A percentile compares a stretch with the other conserved stretches of the same genome.
Conservation (phyloP, 2,888 invertebrate genomes). For the Formica aserva region DNA sequence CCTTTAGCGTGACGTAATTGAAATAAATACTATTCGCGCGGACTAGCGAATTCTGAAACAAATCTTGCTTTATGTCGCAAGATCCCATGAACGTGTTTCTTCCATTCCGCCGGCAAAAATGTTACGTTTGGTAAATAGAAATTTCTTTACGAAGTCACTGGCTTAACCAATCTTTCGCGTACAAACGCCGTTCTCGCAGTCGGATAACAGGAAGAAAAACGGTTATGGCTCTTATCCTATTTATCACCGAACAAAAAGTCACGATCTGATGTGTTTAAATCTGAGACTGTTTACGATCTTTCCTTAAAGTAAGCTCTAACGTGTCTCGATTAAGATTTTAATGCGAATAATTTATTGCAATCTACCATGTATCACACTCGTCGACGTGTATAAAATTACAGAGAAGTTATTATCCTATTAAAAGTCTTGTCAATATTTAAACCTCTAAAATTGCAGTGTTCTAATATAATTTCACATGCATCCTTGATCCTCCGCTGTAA, state of each 20-base stretch:
- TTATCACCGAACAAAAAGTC: neutral
- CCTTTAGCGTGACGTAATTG: slow-evolving; percentile 38
- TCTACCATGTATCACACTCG: neutral
- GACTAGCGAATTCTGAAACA: slow-evolving; percentile 35
- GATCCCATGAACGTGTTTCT: slow-evolving; percentile 1
- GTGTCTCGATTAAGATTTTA: slow-evolving; percentile 8
- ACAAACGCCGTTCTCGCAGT: neutral
- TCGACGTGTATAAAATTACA: neutral
- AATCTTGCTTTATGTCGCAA: slow-evolving; percentile 47
- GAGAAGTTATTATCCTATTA: neutral
- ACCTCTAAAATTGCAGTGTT: neutral
- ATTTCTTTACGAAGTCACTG: slow-evolving; percentile 44
- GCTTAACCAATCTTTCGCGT: slow-evolving; percentile 37
- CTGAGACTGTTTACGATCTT: neutral
- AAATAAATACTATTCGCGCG: slow-evolving; percentile 39
- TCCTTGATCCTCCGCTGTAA: neutral
- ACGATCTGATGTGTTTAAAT: slow-evolving; percentile 45
- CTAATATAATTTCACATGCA: neutral
- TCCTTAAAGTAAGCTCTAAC: neutral
- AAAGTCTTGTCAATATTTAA: neutral
- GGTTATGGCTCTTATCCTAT: slow-evolving; percentile 43
- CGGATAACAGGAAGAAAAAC: slow-evolving; percentile 43
- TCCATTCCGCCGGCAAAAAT: neutral
- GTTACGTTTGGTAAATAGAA: slow-evolving; percentile 42
- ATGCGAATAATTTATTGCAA: neutral